Percentiles rank a stretch among this genome's conserved stretches.
These are phyloP conservation scores for Hucho hucho DNA, from an alignment of 2,113 vertebrate species.

Conservation along the genomic window DNA sequence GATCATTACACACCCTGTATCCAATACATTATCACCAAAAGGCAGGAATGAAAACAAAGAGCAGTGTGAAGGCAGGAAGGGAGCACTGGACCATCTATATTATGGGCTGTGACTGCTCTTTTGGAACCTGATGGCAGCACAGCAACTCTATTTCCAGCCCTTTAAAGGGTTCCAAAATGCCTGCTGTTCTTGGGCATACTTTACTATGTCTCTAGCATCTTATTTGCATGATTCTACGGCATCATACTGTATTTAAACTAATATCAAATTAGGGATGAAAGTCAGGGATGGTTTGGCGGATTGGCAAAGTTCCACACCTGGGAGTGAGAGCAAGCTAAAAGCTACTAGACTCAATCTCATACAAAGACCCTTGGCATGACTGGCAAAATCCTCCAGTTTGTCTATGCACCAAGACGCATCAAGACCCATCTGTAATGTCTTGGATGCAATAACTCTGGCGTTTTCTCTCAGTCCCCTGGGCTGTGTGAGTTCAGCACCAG, in stretches of 20 bases:
- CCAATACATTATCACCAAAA: constrained; percentile 81
- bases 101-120: constrained; percentile 77
- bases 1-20: constrained; percentile 88
- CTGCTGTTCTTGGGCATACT: constrained; percentile 8
- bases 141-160: constrained; percentile 35
- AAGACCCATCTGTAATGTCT: constrained; percentile 46
- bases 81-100: constrained; percentile 75
- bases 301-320: not conserved
- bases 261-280: not conserved
- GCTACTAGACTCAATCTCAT: too few species aligned
- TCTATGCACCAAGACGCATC: constrained; percentile 46
- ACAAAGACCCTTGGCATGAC: constrained; percentile 14
- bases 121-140: constrained; percentile 57
- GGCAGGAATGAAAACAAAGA: constrained; percentile 71
- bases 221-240: not conserved
- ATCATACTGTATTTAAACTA: not conserved
- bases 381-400: constrained; percentile 49
- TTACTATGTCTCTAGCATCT: not conserved
- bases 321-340: not conserved
- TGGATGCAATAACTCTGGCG: constrained; percentile 34
- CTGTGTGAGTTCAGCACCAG: constrained; percentile 26
- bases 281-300: too few species aligned
- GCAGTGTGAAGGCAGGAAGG: constrained; percentile 72
- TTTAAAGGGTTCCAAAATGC: constrained; percentile 12
- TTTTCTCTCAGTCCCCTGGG: constrained; percentile 61